Conservation (phyloP, 2,888 invertebrate genomes). For the Drosophila neonasuta region DNA sequence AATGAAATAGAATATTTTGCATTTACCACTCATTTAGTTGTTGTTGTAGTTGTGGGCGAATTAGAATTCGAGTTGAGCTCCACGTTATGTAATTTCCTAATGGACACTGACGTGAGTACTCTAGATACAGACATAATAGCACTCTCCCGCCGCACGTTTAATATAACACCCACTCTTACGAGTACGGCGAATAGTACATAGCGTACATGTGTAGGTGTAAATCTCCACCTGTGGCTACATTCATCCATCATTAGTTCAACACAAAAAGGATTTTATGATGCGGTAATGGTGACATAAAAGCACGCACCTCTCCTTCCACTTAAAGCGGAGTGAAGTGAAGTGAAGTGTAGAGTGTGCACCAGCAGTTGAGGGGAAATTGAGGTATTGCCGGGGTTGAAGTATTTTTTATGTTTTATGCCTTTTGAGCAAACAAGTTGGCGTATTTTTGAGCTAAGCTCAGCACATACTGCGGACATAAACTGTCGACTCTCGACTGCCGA, state of each 20-base stretch:
- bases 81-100: conserved; percentile 41
- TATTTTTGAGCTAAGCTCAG: conserved; percentile 68
- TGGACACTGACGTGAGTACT: conserved; percentile 36
- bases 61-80: conserved; percentile 10
- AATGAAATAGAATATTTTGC: conserved; percentile 2
- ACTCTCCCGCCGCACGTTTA: background rate
- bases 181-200: no score
- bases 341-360: background rate
- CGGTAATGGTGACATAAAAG: conserved; percentile 73
- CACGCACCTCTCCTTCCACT: conserved; percentile 40
- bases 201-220: conserved; percentile 10
- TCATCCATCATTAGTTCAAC: conserved; percentile 76
- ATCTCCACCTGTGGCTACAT: conserved; percentile 65
- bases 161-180: background rate
- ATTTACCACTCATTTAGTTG: conserved; percentile 4
- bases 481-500: conserved; percentile 36
- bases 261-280: conserved; percentile 78
- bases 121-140: conserved; percentile 29
- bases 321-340: background rate
- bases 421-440: conserved; percentile 75
- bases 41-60: conserved; percentile 17
- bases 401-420: conserved; percentile 70
- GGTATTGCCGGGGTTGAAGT: background rate
- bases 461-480: conserved; percentile 43
- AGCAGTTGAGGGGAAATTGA: background rate